These are phyloP conservation scores for Malurus elegans DNA, from an alignment of 2,113 vertebrate genomes.

Conservation along the genomic window DNA sequence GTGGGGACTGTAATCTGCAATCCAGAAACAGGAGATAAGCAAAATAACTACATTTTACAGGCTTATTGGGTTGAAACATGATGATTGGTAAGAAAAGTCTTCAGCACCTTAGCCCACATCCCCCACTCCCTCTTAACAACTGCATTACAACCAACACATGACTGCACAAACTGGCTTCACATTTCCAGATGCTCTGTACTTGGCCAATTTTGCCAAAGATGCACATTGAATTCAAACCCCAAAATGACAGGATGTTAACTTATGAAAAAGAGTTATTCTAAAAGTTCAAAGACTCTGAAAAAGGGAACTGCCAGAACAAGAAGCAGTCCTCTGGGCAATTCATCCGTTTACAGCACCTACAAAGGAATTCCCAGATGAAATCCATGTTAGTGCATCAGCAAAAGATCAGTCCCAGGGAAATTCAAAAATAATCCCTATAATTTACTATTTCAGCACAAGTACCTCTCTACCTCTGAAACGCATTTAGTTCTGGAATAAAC, in stretches of 20 bases:
- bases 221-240: not conserved
- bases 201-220: not conserved
- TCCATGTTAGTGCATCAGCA: not conserved
- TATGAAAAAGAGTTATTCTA: not conserved
- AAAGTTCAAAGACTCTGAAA: not conserved
- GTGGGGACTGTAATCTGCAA: not conserved
- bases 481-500: not conserved
- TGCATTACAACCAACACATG: not conserved
- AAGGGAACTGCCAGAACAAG: not conserved
- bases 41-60: not conserved
- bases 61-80: rapidly evolving
- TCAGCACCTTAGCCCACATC: not conserved
- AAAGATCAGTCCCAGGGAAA: not conserved
- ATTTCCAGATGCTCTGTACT: not conserved
- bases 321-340: not conserved
- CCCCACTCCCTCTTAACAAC: not conserved
- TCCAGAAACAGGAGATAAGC: not conserved
- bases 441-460: not conserved
- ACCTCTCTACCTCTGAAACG: not conserved
- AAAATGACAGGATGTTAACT: not conserved
- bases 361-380: not conserved
- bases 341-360: not conserved
- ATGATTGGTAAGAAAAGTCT: rapidly evolving
- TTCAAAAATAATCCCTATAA: not conserved
- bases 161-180: not conserved